These are phyloP conservation scores for Rhamnusium bicolor DNA, from an alignment of 2,888 invertebrate species.

Conservation along the genomic window DNA sequence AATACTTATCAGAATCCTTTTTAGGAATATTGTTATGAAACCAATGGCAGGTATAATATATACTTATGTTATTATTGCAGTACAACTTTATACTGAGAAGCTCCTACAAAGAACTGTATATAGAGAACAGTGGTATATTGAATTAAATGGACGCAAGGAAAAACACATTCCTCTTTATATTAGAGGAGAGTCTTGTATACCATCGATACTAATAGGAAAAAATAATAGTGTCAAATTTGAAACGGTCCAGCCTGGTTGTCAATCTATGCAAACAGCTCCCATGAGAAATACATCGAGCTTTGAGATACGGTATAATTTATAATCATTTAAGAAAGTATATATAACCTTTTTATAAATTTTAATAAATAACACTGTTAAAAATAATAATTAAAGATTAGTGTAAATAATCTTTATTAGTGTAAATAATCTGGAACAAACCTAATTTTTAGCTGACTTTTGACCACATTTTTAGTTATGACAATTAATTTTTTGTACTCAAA, in stretches of 20 bases:
- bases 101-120: conserved; percentile 60
- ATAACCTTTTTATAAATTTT: too few relatives aligned
- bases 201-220: conserved; percentile 61
- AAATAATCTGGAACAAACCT: too few relatives aligned
- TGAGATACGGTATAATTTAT: conserved; percentile 63
- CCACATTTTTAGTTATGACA: too few relatives aligned
- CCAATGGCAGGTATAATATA: conserved; percentile 70
- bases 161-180: conserved; percentile 66
- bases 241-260: conserved; percentile 66
- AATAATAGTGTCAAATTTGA: conserved; percentile 65
- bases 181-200: conserved; percentile 68
- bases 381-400: too few relatives aligned
- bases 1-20: background rate
- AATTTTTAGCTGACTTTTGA: too few relatives aligned
- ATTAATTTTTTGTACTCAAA: too few relatives aligned
- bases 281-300: conserved; percentile 69
- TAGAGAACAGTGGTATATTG: conserved; percentile 70
- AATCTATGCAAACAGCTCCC: conserved; percentile 59
- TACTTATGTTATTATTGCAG: conserved; percentile 67
- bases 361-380: too few relatives aligned
- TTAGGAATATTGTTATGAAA: conserved; percentile 68
- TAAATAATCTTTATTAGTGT: too few relatives aligned
- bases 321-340: too few relatives aligned
- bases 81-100: conserved; percentile 65
- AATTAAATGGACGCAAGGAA: conserved; percentile 68